Conservation (phyloP, 2,113 vertebrate species). For the Pelecanus crispus region DNA sequence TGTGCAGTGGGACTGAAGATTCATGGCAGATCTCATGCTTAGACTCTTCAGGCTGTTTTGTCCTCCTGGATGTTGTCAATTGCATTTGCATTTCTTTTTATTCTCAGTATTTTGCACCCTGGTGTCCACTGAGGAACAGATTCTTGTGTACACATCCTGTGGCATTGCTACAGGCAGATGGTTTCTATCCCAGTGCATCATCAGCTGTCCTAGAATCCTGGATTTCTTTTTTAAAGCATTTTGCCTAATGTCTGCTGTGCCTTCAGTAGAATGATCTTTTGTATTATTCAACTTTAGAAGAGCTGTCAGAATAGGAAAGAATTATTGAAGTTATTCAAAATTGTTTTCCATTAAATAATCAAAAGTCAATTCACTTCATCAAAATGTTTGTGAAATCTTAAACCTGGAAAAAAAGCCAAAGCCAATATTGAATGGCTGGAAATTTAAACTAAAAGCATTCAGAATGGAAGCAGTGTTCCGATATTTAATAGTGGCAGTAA, state of each 20-base stretch:
- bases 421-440: neutral
- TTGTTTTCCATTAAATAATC: neutral
- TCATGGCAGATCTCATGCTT: neutral
- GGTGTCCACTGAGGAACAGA: slow-evolving; percentile 5
- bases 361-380: neutral
- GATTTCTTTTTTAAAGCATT: neutral
- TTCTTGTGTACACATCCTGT: neutral
- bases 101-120: neutral
- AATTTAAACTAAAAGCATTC: neutral
- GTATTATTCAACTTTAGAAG: neutral
- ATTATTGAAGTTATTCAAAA: neutral
- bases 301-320: neutral
- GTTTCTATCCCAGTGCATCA: neutral
- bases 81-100: slow-evolving; percentile 32
- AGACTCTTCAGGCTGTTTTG: slow-evolving; percentile 6
- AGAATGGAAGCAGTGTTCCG: neutral
- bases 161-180: neutral
- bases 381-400: neutral
- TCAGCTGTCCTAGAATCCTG: neutral
- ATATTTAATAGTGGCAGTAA: neutral
- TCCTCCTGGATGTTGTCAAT: slow-evolving; percentile 22
- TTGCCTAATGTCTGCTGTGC: neutral
- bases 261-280: neutral
- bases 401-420: neutral
- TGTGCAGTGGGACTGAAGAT: neutral